Conservation (phyloP, 2,797 vertebrate genomes). For the Gymnothorax javanicus region DNA sequence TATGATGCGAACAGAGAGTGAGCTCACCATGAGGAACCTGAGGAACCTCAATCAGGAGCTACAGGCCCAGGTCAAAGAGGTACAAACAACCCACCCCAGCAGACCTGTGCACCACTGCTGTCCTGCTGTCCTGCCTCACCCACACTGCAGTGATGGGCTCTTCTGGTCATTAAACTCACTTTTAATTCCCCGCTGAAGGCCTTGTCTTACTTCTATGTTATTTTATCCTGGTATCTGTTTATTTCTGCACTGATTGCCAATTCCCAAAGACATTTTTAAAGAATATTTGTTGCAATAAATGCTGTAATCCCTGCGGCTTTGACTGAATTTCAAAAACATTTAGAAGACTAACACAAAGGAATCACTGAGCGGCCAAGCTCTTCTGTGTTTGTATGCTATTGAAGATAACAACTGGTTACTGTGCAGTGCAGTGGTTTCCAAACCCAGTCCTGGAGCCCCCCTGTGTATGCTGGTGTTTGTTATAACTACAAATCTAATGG, state of each 20-base stretch:
- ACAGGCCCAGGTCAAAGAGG: constrained; percentile 76
- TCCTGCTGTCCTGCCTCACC: not conserved
- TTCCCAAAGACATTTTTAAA: not conserved
- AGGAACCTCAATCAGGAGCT: constrained; percentile 78
- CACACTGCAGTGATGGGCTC: not conserved
- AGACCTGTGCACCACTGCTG: not conserved
- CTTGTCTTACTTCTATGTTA: not conserved
- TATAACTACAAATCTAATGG: no score
- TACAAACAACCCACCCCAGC: constrained; percentile 36
- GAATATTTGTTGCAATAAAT: not conserved
- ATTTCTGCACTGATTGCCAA: not conserved
- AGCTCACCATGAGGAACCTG: constrained; percentile 79
- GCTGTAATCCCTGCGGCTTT: not conserved
- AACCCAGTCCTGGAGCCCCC: no score
- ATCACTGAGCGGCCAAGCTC: not conserved
- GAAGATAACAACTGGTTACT: not conserved
- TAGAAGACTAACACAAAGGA: not conserved
- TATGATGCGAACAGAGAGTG: constrained; percentile 77
- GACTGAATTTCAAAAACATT: not conserved
- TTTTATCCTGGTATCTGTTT: not conserved
- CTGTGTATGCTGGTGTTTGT: no score
- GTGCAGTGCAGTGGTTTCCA: no score
- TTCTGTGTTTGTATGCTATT: not conserved
- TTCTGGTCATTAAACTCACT: not conserved
- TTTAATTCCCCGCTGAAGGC: not conserved